phyloP scores from a whole-genome alignment of 1,140 invertebrate genomes.

The Penaeus vannamei region DNA sequence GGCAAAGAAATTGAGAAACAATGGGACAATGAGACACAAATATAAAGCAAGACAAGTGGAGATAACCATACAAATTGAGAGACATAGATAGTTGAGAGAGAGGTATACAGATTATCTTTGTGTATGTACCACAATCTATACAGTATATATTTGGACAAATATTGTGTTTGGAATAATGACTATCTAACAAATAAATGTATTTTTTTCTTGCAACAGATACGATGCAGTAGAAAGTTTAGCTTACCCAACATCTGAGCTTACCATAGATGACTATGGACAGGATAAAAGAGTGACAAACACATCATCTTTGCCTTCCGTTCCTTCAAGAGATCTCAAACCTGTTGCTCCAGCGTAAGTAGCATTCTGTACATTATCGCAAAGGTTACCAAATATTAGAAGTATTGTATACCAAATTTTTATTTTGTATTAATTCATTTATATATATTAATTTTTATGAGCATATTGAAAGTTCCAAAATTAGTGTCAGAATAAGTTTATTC shows the following conservation, averaged over 20 bases:
- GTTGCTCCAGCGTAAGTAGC: background rate
- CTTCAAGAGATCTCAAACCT: slow-evolving; percentile 49
- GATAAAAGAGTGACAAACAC: background rate
- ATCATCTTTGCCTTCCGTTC: slow-evolving; percentile 28
- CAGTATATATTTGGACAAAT: background rate
- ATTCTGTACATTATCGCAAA: background rate
- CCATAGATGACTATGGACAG: slow-evolving; percentile 2
- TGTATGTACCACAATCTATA: no score
- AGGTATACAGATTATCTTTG: no score
- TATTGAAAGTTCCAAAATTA: no score
- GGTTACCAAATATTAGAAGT: background rate
- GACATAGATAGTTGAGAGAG: no score
- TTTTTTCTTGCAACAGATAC: slow-evolving; percentile 13
- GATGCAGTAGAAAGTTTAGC: slow-evolving; percentile 19
- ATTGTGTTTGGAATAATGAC: background rate
- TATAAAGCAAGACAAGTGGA: no score
- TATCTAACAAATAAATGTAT: background rate
- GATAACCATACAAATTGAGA: no score
- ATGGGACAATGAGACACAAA: background rate
- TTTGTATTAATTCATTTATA: no score
- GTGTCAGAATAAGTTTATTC: no score
- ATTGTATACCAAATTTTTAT: background rate
- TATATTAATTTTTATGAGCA: no score
- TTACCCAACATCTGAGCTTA: slow-evolving; percentile 38
- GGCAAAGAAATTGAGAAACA: background rate